These are phyloP conservation scores for Platorchestia sp. DNA, from an alignment of 1,140 invertebrate genomes.

Conservation along the genomic window DNA sequence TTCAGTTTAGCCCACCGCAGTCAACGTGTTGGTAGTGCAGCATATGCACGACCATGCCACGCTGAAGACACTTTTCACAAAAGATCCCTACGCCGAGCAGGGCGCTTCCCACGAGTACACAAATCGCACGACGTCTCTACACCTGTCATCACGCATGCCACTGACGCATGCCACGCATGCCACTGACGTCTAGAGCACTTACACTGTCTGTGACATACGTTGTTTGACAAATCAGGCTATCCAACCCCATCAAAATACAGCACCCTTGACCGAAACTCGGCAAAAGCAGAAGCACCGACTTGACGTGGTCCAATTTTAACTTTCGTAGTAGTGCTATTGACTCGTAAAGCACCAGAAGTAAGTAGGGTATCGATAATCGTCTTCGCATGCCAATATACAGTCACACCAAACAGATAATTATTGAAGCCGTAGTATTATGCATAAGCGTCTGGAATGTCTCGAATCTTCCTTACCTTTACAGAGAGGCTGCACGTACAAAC, in stretches of 20 bases:
- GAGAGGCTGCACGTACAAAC: background rate
- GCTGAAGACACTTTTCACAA: background rate
- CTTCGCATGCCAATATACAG: background rate
- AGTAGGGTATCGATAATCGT: background rate
- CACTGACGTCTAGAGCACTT: no score
- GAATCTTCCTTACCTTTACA: background rate
- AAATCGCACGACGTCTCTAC: no score
- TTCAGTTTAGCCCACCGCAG: no score
- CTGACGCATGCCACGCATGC: no score
- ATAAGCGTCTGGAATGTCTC: background rate
- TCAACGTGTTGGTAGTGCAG: no score
- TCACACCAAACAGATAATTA: background rate
- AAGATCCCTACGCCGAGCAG: no score
- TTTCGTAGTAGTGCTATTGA: background rate
- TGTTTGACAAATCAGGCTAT: no score
- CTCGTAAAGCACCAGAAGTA: background rate
- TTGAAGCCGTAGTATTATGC: slow-evolving; percentile 1
- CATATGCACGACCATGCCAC: background rate
- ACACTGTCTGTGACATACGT: no score
- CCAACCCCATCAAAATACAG: no score
- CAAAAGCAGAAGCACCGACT: background rate
- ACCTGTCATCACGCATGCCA: no score
- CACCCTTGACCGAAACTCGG: no score
- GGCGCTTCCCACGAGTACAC: no score
- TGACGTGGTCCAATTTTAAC: background rate